Conservation (phyloP, 1,140 invertebrate species). For the Teleopsis dalmanni region DNA sequence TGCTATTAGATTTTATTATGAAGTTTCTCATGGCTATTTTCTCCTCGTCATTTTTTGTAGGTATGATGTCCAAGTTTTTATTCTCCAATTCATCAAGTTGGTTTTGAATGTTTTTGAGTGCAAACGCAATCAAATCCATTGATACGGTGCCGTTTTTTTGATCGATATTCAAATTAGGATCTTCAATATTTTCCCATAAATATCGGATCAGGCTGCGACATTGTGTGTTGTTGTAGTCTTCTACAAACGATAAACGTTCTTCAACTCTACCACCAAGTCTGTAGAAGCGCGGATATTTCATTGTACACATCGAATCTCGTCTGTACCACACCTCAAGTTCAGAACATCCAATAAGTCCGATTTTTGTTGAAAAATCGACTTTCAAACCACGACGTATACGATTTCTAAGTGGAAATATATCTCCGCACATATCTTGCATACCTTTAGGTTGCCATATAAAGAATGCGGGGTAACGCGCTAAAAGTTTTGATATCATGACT, state of each 20-base stretch:
- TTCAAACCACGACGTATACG: slow-evolving; percentile 47
- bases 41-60: slow-evolving; percentile 24
- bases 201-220: slow-evolving; percentile 74
- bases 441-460: slow-evolving; percentile 51
- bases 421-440: slow-evolving; percentile 32
- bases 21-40: slow-evolving; percentile 64
- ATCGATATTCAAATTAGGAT: slow-evolving; percentile 18
- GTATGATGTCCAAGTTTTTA: slow-evolving; percentile 18
- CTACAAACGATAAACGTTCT: slow-evolving; percentile 47
- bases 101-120: slow-evolving; percentile 39
- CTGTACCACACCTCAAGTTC: slow-evolving; percentile 55
- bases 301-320: slow-evolving; percentile 49
- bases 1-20: slow-evolving; percentile 47
- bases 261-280: slow-evolving; percentile 45
- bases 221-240: slow-evolving; percentile 66
- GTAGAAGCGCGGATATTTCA: slow-evolving; percentile 53
- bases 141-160: slow-evolving; percentile 24
- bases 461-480: slow-evolving; percentile 50
- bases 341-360: slow-evolving; percentile 52
- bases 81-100: slow-evolving; percentile 30
- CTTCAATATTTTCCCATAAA: slow-evolving; percentile 48
- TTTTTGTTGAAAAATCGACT: slow-evolving; percentile 53
- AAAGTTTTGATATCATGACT: slow-evolving; percentile 51
- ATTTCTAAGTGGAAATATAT: slow-evolving; percentile 48
- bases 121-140: slow-evolving; percentile 50